Evolutionary conservation across 2,797 vertebrate genomes (phyloP), one percentile per base, ranked within the genome.

Genomic region (Pterois miles): DNA sequence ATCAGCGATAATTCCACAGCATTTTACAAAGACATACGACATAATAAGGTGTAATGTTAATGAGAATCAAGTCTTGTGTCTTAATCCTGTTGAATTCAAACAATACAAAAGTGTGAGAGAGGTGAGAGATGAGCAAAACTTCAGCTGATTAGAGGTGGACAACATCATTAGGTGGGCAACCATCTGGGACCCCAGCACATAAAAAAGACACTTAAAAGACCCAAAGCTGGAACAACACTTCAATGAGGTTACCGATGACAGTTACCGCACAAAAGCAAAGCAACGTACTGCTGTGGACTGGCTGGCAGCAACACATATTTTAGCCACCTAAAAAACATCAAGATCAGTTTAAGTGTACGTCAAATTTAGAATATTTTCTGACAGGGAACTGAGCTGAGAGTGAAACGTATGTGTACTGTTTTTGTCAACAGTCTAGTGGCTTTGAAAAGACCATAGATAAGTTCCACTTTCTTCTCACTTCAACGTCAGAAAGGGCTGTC

Each of bases 1-100:
- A 70, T 34, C 25, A 33, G 9, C 10, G 10, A 66, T 57, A 29
- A 48, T 50, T 58, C 50, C 16, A 16, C 6, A 20, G 27, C 29
- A 22, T 65, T 75, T 62, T 43, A 40, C 68, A 31, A 71, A 74
- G 38, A 71, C 22, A 16, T 43, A 64, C 13, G 16, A 52, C 58
- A 2, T 18, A 27, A 2, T 18, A 27, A 31, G 31, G 60, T 0
- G 2, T 25, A 12, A n/a, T n/a, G 8, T 38, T 59, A 54, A 29
- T 29, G 38, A 62, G 36, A 76, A 22, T 54, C 11, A 62, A 59
- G 48, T 22, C 48, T 2, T 0, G 13, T 11, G 27, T 48, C 29
- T 36, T 0, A 2, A 43, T 20, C 11, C 10, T 25, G 33, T 22
- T n/a, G 2, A 48, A 56, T 16, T 43, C 40, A 18, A 48, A 48